phyloP scores from a whole-genome alignment of 2,113 vertebrate genomes.

The Aythya baeri region DNA sequence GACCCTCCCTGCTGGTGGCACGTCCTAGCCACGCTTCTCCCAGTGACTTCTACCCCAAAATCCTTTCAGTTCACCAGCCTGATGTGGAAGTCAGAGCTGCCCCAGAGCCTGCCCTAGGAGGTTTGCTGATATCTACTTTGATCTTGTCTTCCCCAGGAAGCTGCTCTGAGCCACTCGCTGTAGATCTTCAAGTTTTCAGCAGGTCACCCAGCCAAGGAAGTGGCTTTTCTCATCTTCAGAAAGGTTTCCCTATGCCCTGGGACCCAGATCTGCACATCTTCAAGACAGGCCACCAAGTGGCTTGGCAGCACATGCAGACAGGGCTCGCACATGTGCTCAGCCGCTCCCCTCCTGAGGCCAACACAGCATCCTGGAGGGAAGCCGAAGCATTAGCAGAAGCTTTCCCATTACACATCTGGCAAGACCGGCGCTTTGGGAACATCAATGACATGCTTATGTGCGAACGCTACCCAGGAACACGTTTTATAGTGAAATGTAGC shows the following conservation, averaged over 20 bases:
- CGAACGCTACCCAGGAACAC: fast-evolving
- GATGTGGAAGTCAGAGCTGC: neutral
- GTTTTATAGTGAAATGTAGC: neutral
- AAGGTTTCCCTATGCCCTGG: neutral
- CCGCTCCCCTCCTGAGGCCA: fast-evolving
- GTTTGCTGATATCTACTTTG: neutral
- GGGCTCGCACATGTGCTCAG: neutral
- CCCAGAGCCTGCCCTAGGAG: neutral
- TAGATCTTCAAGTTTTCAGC: neutral
- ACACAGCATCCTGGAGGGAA: neutral
- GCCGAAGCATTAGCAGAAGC: neutral
- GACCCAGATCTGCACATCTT: neutral
- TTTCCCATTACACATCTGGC: neutral
- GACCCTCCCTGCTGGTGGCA: neutral
- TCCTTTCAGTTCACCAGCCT: neutral
- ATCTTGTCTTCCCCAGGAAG: fast-evolving
- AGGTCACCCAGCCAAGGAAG: neutral
- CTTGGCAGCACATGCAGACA: fast-evolving
- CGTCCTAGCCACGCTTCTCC: neutral
- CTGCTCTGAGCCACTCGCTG: neutral
- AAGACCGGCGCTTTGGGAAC: neutral
- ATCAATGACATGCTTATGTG: neutral
- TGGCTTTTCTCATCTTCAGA: neutral
- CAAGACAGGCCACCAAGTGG: neutral
- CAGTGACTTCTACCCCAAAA: fast-evolving